phyloP scores from a whole-genome alignment of 1,140 invertebrate genomes.

The Sogatella furcifera region DNA sequence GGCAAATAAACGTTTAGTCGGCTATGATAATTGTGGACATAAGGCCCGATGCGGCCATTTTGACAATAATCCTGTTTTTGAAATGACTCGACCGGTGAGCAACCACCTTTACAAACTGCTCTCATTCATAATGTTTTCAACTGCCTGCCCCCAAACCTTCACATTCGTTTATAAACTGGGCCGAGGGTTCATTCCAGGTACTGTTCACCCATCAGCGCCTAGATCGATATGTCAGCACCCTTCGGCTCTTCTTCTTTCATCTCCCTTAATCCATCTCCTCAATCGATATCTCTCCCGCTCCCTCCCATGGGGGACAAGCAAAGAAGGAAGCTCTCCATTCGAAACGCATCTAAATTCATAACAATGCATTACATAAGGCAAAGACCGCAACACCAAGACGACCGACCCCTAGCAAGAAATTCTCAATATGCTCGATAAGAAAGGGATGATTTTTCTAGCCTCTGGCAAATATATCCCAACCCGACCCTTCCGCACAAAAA shows the following conservation, averaged over 20 bases:
- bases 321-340: no score
- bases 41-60: constrained; percentile 9
- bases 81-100: constrained; percentile 6
- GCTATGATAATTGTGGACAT: constrained; percentile 17
- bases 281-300: background rate
- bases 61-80: constrained; percentile 14
- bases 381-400: no score
- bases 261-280: background rate
- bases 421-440: no score
- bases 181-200: background rate
- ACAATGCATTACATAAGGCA: no score
- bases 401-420: no score
- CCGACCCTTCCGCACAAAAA: no score
- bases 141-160: background rate
- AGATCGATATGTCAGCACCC: background rate
- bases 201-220: background rate
- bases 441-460: no score
- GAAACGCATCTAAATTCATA: no score
- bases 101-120: background rate
- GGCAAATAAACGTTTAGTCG: constrained; percentile 10
- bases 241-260: background rate
- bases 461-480: no score
- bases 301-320: background rate
- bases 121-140: background rate
- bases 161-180: background rate